Evolutionary conservation across 2,113 vertebrate genomes (phyloP).

Genomic region (Pipra filicauda): DNA sequence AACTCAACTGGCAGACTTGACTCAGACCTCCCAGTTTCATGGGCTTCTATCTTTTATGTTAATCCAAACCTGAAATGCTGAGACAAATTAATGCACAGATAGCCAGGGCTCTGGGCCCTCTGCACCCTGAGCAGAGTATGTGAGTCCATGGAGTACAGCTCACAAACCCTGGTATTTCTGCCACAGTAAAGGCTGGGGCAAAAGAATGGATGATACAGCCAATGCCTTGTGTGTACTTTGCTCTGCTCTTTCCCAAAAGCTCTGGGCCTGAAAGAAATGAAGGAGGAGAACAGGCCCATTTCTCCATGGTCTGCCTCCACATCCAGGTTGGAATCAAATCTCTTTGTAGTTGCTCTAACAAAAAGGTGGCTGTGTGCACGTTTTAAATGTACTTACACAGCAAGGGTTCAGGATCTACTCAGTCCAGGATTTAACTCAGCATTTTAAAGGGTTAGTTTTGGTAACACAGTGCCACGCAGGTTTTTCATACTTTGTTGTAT

Average conservation of each 20-base stretch:
- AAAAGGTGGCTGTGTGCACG: neutral
- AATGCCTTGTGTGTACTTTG: neutral
- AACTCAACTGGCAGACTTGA: neutral
- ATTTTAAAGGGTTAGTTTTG: conserved; percentile 36
- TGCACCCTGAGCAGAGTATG: neutral
- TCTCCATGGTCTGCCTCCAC: neutral
- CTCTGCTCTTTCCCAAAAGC: neutral
- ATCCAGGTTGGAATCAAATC: neutral
- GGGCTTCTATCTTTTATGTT: neutral
- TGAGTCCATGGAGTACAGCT: neutral
- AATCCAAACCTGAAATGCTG: neutral
- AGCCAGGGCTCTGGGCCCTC: neutral
- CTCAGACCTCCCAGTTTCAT: neutral
- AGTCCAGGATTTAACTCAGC: neutral
- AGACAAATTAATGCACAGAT: neutral
- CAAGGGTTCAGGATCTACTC: neutral
- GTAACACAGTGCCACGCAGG: neutral
- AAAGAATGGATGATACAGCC: neutral
- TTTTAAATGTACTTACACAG: neutral
- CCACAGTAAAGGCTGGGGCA: neutral
- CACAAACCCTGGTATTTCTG: neutral
- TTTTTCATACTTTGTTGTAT: conserved; percentile 43
- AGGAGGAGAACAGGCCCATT: neutral
- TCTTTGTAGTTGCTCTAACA: neutral
- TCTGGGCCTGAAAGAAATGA: neutral